phyloP scores from a whole-genome alignment of 2,113 vertebrate genomes.

The Dendrocopos noguchii region DNA sequence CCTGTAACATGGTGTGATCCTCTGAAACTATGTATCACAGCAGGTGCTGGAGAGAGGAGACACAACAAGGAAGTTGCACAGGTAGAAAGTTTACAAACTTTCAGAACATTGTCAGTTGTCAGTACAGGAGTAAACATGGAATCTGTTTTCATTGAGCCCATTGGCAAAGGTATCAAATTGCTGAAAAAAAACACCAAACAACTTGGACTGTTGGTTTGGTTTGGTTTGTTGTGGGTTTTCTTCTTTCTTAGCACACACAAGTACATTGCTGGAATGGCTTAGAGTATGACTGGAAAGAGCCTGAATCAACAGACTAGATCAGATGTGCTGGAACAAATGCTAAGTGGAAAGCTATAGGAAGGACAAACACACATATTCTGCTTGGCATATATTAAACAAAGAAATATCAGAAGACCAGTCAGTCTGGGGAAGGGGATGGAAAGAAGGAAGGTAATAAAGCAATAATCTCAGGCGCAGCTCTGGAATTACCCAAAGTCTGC shows the following conservation, averaged over 20 bases:
- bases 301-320: neutral
- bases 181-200: neutral
- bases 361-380: slow-evolving; percentile 1
- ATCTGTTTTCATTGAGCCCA: slow-evolving; percentile 16
- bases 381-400: neutral
- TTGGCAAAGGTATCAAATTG: slow-evolving; percentile 5
- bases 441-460: slow-evolving; percentile 5
- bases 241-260: neutral
- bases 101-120: neutral
- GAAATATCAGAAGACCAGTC: neutral
- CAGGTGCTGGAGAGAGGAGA: neutral
- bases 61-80: neutral
- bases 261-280: neutral
- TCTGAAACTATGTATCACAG: neutral
- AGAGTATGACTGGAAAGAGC: neutral
- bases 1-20: too few relatives aligned
- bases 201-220: neutral
- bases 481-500: slow-evolving; percentile 25
- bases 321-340: neutral
- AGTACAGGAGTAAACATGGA: slow-evolving; percentile 14
- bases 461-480: neutral
- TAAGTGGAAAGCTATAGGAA: neutral
- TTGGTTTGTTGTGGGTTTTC: neutral
- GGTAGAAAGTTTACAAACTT: slow-evolving; percentile 3
- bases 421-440: neutral